Evolutionary conservation across 2,797 vertebrate genomes (phyloP).

Genomic region (Calcarius lapponicus): DNA sequence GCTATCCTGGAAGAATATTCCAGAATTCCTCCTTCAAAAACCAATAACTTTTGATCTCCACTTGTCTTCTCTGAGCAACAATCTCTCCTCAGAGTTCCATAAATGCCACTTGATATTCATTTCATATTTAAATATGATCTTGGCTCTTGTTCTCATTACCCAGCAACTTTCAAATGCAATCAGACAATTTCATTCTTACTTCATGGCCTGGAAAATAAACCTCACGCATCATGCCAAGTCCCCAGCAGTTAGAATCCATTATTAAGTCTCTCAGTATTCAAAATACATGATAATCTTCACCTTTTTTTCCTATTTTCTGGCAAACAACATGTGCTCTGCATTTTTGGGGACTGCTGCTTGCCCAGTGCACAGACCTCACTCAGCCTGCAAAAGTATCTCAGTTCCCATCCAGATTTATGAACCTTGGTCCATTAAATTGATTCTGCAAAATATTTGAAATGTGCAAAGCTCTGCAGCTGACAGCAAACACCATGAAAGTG

Average conservation of each 20-base stretch:
- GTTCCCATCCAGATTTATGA: background rate
- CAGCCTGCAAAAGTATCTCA: background rate
- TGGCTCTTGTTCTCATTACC: constrained; percentile 12
- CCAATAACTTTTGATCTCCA: constrained; percentile 19
- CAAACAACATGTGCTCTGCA: background rate
- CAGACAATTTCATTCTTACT: background rate
- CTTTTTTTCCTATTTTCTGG: background rate
- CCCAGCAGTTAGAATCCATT: background rate
- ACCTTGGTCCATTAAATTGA: background rate
- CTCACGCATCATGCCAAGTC: background rate
- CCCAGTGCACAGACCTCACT: background rate
- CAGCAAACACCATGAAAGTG: background rate
- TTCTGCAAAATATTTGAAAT: background rate
- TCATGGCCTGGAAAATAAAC: background rate
- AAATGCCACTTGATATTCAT: constrained; percentile 1
- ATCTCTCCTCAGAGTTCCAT: background rate
- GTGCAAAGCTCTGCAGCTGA: background rate
- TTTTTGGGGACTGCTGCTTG: background rate
- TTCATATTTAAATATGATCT: constrained; percentile 47
- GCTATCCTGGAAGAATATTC: constrained; percentile 54
- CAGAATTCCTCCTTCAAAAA: constrained; percentile 28
- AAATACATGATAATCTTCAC: background rate
- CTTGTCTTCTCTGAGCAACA: background rate
- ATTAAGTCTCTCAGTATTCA: background rate
- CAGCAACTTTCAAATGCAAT: background rate